Base-by-base conservation (phyloP, 1,140 invertebrate genomes). In the Calycopis cecrops region DNA sequence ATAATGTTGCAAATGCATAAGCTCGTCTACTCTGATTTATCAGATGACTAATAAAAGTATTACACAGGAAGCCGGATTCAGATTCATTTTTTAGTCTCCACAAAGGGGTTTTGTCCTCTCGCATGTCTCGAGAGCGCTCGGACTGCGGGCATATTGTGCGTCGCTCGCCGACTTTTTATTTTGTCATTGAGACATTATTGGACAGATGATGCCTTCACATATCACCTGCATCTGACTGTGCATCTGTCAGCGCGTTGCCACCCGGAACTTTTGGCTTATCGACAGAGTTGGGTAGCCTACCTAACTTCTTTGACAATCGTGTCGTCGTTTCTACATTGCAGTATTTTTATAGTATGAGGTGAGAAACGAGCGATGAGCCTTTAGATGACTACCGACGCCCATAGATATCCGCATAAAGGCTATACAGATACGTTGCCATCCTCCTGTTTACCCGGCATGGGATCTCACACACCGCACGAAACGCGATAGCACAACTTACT, bases 91-190 rank as follows among this genome's bases (percentile, higher is more conserved):
- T 65, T 61, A n/a, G 11, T 4, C 37, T 38, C 11, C 38, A 40
- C 67, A 68, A 69, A 65, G 65, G 63, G 65, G 54, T 65, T 67
- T 62, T 65, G 55, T 59, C 51, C 35, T 57, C 55, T 51, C 38
- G n/a, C 53, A 18, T 21, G 56, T 42, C 37, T 76, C 60, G 57
- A 75, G 65, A 67, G 64, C 62, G 54, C 63, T 58, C 54, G 60
- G 54, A 65, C 68, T 83, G 75, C 80, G 80, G 76, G 80, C 54
- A 67, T 58, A 84, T 84, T 84, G 77, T 82, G 62, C 71, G 68
- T 21, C 57, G 67, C 63, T 61, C 61, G 59, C 75, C 71, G 67
- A 69, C 68, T 77, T 77, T 76, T 82, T 76, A 63, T 76, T 79
- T 63, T 71, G 55, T 76, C 69, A 77, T 79, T 73, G 68, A 73